A percentile compares a stretch with the other conserved stretches of the same genome.
These are phyloP conservation scores for Passer domesticus DNA, from an alignment of 2,113 vertebrate species.

Conservation along the genomic window DNA sequence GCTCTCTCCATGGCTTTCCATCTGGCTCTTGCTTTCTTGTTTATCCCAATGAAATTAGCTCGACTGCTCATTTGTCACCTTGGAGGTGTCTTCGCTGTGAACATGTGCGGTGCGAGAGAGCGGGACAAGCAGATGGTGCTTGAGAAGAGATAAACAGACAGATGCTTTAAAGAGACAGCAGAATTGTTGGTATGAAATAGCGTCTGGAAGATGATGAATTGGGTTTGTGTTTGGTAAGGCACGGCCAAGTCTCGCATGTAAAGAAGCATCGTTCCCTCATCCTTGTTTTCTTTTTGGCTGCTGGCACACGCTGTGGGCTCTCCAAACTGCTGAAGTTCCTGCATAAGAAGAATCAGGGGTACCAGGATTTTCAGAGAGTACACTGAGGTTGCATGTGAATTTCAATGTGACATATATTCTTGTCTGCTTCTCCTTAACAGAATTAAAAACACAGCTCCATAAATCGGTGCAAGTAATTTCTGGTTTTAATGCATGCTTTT, in stretches of 20 bases:
- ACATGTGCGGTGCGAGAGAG: conserved; percentile 14
- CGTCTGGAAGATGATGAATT: conserved; percentile 7
- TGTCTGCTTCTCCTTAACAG: background rate
- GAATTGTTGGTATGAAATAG: conserved; percentile 14
- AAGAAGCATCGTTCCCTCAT: background rate
- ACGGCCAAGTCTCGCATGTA: background rate
- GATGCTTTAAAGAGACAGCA: conserved; percentile 46
- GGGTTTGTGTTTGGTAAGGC: background rate
- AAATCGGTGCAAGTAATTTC: background rate
- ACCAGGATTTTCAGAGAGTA: background rate
- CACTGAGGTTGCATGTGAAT: background rate
- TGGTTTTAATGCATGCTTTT: background rate
- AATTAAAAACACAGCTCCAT: background rate
- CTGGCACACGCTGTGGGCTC: background rate
- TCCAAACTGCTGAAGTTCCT: background rate
- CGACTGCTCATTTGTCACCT: conserved; percentile 77
- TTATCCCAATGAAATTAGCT: conserved; percentile 64
- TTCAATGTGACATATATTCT: background rate
- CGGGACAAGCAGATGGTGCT: conserved; percentile 60
- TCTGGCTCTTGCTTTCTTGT: conserved; percentile 68
- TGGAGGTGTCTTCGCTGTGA: conserved; percentile 21
- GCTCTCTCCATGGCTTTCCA: conserved; percentile 59
- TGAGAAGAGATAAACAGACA: conserved; percentile 54
- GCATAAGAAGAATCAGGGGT: background rate
- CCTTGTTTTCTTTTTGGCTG: background rate